Evolutionary conservation across 2,797 vertebrate species (phyloP), one percentile per base, ranked within the genome.

Genomic region (Xenopus petersii): DNA sequence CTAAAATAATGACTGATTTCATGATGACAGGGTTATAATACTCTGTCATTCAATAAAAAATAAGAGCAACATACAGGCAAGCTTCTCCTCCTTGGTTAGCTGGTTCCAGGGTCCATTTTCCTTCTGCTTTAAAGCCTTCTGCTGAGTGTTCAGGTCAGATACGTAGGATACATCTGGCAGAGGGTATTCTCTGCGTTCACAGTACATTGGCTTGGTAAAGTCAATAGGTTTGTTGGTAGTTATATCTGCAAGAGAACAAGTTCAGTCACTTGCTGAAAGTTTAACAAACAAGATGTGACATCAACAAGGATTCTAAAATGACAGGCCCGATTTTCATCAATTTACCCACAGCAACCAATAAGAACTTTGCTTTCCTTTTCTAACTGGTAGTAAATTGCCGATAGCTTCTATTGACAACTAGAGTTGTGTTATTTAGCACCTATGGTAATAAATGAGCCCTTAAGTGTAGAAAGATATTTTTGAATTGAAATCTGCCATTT

Each of bases 51-150:
- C 11, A 56, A 30, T 30, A 10, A 12, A 62, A 4, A 42, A 42
- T 42, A 16, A 64, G 62, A 7, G n/a, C 9, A 16, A 78, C 80
- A 79, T 84, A 89, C 87, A 74, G 63, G 84, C 84, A 33, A 88
- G 74, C 75, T 87, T 84, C 70, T 88, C 88, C 56, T 87, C 85
- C 67, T 84, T 84, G 74, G 77, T 84, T 11, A 89, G 83, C 2
- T 81, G 78, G 16, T 77, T 82, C 88, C 88, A 89, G 12, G 83
- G 46, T 3, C 79, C 88, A 68, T 78, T 83, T 81, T 87, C 88
- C 48, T 87, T 89, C 74, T 81, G 84, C 64, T 87, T 88, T 10
- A 89, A 82, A 17, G 76, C 78, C 65, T 64, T 80, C 77, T 89
- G 86, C 74, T 87, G 82, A 0, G 71, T 36, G 62, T 16, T 87